Evolutionary conservation across 2,113 vertebrate genomes (phyloP).

Genomic region (Butorides virescens): DNA sequence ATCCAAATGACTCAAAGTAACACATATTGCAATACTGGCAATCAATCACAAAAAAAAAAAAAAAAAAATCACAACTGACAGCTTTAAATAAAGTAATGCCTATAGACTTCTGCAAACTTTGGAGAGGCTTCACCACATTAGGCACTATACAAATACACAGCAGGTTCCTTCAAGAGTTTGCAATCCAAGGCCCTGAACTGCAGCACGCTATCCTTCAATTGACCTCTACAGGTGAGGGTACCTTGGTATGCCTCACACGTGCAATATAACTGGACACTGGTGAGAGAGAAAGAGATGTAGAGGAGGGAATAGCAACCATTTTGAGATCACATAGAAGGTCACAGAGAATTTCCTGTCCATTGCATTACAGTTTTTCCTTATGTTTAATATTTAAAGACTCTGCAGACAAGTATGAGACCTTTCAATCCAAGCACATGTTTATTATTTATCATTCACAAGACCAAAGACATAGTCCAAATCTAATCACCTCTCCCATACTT

Average conservation of each 20-base stretch:
- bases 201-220: not conserved
- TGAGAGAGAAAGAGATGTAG: not conserved
- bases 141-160: not conserved
- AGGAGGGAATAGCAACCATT: not conserved
- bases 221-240: not conserved
- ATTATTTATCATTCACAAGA: not conserved
- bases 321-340: not conserved
- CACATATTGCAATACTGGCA: not conserved
- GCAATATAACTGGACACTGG: not conserved
- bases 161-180: not conserved
- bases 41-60: not conserved
- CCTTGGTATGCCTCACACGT: accelerated
- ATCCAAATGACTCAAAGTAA: not conserved
- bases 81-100: not conserved
- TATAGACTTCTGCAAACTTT: not conserved
- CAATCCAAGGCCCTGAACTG: not conserved
- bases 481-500: not conserved
- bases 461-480: not conserved
- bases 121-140: not conserved
- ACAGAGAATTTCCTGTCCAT: not conserved
- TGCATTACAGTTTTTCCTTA: not conserved
- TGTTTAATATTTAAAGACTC: not conserved
- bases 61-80: not conserved
- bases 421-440: not conserved
- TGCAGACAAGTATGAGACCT: not conserved